These are phyloP conservation scores for Jordanella pulchra DNA, from an alignment of 2,797 vertebrate genomes.

Conservation along the genomic window DNA sequence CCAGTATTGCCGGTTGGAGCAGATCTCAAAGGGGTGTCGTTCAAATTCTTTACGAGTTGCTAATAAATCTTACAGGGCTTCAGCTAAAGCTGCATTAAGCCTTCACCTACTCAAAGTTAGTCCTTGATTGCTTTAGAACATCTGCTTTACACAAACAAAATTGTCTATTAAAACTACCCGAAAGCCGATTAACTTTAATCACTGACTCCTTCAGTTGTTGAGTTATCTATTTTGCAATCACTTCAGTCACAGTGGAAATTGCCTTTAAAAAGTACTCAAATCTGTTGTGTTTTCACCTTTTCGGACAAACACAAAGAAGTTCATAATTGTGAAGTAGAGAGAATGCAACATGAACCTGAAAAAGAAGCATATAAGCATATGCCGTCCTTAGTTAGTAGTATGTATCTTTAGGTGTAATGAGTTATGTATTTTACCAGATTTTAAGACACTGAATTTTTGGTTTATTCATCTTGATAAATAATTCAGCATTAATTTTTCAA, in stretches of 20 bases:
- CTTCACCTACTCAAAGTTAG: constrained; percentile 1
- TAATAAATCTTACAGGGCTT: constrained; percentile 27
- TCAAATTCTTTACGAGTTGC: constrained; percentile 27
- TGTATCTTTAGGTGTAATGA: too few species aligned
- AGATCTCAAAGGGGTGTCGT: constrained; percentile 16
- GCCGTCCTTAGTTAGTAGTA: too few species aligned
- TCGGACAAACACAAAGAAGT: not conserved
- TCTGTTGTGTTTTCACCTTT: not conserved
- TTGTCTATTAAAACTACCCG: not conserved
- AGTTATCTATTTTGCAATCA: not conserved
- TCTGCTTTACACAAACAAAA: not conserved
- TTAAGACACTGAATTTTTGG: too few species aligned
- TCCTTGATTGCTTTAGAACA: constrained; percentile 8
- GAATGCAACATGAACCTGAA: not conserved
- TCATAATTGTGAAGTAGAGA: not conserved
- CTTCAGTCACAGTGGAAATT: not conserved
- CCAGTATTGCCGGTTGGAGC: constrained; percentile 37
- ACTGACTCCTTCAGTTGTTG: not conserved
- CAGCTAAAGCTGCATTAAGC: constrained; percentile 7
- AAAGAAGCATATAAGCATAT: not conserved
- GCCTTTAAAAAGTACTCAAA: not conserved
- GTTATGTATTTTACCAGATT: too few species aligned
- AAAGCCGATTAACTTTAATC: constrained; percentile 1
- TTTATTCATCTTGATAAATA: not conserved
- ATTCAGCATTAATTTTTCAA: not conserved